These are phyloP conservation scores for Poecilobothrus nobilitatus DNA, from an alignment of 2,888 invertebrate genomes.

Conservation along the genomic window DNA sequence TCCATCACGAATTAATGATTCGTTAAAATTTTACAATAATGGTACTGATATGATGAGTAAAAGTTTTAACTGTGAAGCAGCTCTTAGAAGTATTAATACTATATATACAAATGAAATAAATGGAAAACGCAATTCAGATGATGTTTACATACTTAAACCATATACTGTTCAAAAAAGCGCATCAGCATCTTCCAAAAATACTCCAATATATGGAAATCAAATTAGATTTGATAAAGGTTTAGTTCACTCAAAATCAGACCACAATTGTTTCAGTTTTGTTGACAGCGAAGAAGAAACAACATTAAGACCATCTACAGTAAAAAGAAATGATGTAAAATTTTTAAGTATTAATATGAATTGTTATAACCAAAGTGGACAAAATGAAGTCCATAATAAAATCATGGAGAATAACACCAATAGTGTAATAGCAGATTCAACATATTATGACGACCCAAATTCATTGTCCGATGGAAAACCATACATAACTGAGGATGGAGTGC, in stretches of 20 bases:
- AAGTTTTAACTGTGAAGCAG: slow-evolving; percentile 43
- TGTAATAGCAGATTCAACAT: slow-evolving; percentile 28
- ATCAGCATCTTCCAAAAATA: slow-evolving; percentile 32
- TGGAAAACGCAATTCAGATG: slow-evolving; percentile 20
- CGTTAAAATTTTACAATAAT: slow-evolving; percentile 40
- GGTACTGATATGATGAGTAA: slow-evolving; percentile 44
- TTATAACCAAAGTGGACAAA: slow-evolving; percentile 36
- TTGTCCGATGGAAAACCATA: slow-evolving; percentile 22
- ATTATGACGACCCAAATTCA: slow-evolving; percentile 20
- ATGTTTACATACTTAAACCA: neutral
- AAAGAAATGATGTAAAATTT: slow-evolving; percentile 38
- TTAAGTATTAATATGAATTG: slow-evolving; percentile 43
- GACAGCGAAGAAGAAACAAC: slow-evolving; percentile 40
- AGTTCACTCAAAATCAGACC: slow-evolving; percentile 44
- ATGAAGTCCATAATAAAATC: slow-evolving; percentile 33
- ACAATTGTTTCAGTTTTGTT: slow-evolving; percentile 40
- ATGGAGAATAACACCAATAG: slow-evolving; percentile 30
- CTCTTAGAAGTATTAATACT: slow-evolving; percentile 40
- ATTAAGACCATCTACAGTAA: slow-evolving; percentile 36
- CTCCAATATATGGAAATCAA: slow-evolving; percentile 28
- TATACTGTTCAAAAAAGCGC: slow-evolving; percentile 42
- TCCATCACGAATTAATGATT: slow-evolving; percentile 45
- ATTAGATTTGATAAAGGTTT: slow-evolving; percentile 39
- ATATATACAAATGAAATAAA: slow-evolving; percentile 38
- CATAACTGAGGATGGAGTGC: slow-evolving; percentile 47